Base-by-base conservation (phyloP, 2,888 invertebrate species). In the Drosophila kuntzei region DNA sequence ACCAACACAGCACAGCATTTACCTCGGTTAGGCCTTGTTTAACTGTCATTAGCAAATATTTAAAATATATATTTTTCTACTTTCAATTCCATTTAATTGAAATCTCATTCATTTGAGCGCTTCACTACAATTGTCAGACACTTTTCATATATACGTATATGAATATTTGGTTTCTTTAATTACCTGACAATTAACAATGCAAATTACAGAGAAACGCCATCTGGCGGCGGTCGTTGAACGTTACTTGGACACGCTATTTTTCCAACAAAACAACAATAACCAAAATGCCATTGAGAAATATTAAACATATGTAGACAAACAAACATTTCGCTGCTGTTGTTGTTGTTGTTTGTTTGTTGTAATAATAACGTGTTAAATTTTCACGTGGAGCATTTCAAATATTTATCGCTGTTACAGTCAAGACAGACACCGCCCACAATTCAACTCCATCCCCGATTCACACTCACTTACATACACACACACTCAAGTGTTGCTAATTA, bases 121-220 rank as follows among this genome's bases (percentile, higher is more conserved):
- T 44, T 61, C 37, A 37, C 16, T 27, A 25, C 37, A 37, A 51
- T 14, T 34, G 34, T 34, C 37, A 25, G 50, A 27, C 25, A 51
- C 37, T 22, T 34, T 49, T 34, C n/a, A 11, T 27, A 36, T 27
- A 29, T 22, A n/a, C n/a, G 9, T 8, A 37, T 18, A 34, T 58
- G 60, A 53, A 47, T 71, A 47, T 51, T 71, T 63, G 34, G 41
- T 60, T 61, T 41, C 47, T 51, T 61, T 76, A 76, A 72, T 76
- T 76, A 64, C 69, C 50, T 65, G 69, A 68, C 76, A 73, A 82
- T 81, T 73, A 81, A 85, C 79, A 85, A 81, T 81, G 81, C 86
- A 81, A 81, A 81, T 81, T 72, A 61, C 68, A 69, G 63, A 32
- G 58, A 77, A 71, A 46, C 67, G 75, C 76, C 75, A 71, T 53